Conservation (phyloP, 2,888 invertebrate species). For the Apamea monoglypha region DNA sequence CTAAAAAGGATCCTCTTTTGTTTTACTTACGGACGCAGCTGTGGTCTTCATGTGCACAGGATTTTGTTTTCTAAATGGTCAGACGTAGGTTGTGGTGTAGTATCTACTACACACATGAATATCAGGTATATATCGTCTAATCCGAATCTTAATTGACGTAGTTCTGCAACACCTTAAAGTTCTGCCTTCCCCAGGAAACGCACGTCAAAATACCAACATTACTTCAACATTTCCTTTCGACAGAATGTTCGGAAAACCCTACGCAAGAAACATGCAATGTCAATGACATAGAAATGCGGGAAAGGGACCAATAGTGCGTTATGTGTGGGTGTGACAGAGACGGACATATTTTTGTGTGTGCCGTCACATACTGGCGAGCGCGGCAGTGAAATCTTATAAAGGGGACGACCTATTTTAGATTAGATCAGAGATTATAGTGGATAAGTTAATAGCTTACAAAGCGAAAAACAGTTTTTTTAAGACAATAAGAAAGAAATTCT, state of each 20-base stretch:
- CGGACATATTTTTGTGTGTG: conserved; percentile 70
- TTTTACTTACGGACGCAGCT: too few relatives aligned
- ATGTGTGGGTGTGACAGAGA: conserved; percentile 68
- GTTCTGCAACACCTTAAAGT: neutral
- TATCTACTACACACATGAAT: too few relatives aligned
- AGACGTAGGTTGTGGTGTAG: too few relatives aligned
- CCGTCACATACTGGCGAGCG: conserved; percentile 71
- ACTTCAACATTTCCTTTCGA: conserved; percentile 56
- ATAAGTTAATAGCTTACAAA: neutral
- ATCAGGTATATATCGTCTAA: neutral
- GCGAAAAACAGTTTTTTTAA: neutral
- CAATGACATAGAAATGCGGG: conserved; percentile 74
- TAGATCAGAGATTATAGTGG: conserved; percentile 10
- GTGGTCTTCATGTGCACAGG: too few relatives aligned
- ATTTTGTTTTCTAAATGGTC: too few relatives aligned
- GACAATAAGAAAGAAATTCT: too few relatives aligned
- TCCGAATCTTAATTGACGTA: neutral
- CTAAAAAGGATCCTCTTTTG: too few relatives aligned
- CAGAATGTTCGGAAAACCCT: conserved; percentile 66
- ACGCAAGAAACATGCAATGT: conserved; percentile 61
- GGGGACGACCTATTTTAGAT: conserved; percentile 69
- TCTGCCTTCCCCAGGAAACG: conserved; percentile 7
- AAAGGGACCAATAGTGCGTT: conserved; percentile 68
- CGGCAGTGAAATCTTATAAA: conserved; percentile 83
- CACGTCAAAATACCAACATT: neutral